These are phyloP conservation scores for Willisornis vidua DNA, from an alignment of 2,113 vertebrate genomes.

Conservation along the genomic window DNA sequence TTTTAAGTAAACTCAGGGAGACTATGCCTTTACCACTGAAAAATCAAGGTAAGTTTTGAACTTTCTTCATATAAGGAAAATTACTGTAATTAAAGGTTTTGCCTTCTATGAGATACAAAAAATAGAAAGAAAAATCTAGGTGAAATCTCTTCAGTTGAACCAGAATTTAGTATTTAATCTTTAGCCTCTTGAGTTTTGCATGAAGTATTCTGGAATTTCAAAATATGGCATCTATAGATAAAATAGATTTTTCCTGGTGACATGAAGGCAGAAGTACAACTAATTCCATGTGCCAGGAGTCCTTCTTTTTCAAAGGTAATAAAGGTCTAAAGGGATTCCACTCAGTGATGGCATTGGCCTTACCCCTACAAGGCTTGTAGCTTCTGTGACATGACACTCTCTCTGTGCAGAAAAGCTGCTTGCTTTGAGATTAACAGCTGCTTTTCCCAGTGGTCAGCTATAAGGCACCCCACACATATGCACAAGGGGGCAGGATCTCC, in stretches of 20 bases:
- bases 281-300: background rate
- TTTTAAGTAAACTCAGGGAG: constrained; percentile 99
- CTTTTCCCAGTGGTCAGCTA: background rate
- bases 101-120: background rate
- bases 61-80: background rate
- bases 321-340: background rate
- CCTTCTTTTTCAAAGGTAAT: background rate
- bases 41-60: constrained; percentile 89
- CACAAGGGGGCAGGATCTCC: background rate
- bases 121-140: background rate
- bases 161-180: background rate
- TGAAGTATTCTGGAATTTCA: background rate
- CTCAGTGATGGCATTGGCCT: background rate
- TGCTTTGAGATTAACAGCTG: background rate
- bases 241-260: background rate
- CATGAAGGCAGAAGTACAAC: background rate
- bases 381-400: background rate
- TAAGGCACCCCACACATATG: background rate
- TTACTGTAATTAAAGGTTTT: background rate
- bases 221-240: background rate
- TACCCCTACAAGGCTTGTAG: background rate
- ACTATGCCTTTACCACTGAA: constrained; percentile 99
- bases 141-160: background rate
- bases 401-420: background rate
- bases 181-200: background rate